Base-by-base conservation (phyloP, 2,888 invertebrate species). In the Drosophila nr. perissopoda region DNA sequence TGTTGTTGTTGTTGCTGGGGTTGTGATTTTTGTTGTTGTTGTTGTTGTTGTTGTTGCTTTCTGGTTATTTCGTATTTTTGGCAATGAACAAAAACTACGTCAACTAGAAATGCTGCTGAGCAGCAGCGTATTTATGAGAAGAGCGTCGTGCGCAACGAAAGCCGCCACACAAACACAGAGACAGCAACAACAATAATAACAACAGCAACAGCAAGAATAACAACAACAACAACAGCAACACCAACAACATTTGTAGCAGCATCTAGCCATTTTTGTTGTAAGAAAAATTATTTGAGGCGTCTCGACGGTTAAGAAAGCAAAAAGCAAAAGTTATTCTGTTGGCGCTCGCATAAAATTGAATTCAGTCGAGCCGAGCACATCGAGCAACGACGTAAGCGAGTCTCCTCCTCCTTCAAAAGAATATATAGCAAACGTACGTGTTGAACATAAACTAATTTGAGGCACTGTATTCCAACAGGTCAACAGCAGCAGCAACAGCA, bases 401-500 rank as follows among this genome's bases (percentile, higher is more conserved):
- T 59, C 25, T 29, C 29, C 38, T 38, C 6, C n/a, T 7, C 7
- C 25, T 36, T 2, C 4, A 11, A 21, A 25, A 25, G 16, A 34
- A 54, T 7, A 33, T 4, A 33, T 33, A 33, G 33, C 33, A 18
- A n/a, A 11, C 42, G 42, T 46, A 13, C 46, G 25, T 18, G 46
- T 46, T 21, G 11, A 21, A 18, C 29, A 51, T 38, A 1, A 13
- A 66, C 54, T 76, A 56, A 76, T 64, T 33, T 34, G 21, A 6
- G 31, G 16, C 21, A 42, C 42, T 27, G 40, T 18, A 1, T 46
- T n/a, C 40, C 34, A 25, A 33, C 93, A 96, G 95, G 94, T 96
- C 81, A 95, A 94, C 91, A 49, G 29, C 51, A 49, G 27, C 49
- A 29, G 27, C 27, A 95, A 94, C 92, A 94, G 94, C 61, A 54